These are phyloP conservation scores for Parthenolecanium corni DNA, from an alignment of 2,888 invertebrate genomes.

Conservation along the genomic window DNA sequence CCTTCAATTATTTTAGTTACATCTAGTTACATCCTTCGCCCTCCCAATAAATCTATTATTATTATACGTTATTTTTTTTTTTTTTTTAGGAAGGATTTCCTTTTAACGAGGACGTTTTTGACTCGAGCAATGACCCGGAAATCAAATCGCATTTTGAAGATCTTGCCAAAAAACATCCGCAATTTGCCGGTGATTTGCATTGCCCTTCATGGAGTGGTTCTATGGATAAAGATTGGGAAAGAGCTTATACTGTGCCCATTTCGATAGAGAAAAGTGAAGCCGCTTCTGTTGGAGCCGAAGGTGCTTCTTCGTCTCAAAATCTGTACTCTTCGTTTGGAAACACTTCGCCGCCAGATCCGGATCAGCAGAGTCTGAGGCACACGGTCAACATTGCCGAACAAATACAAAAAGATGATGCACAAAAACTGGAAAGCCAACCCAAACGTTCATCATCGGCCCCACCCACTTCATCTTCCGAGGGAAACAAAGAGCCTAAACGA, in stretches of 20 bases:
- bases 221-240: constrained; percentile 3
- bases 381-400: constrained; percentile 53
- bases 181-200: constrained; percentile 57
- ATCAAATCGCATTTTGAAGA: constrained; percentile 50
- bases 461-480: constrained; percentile 40
- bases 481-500: constrained; percentile 36
- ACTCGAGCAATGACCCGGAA: constrained; percentile 36
- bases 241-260: constrained; percentile 20
- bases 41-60: no score
- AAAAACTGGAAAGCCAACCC: constrained; percentile 13
- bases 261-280: constrained; percentile 7
- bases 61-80: no score
- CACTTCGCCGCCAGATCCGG: constrained; percentile 33
- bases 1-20: no score
- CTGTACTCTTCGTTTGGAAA: constrained; percentile 32
- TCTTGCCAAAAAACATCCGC: constrained; percentile 59
- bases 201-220: constrained; percentile 37
- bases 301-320: constrained; percentile 4
- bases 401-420: constrained; percentile 43
- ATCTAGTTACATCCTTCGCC: no score
- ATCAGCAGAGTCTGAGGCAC: constrained; percentile 52
- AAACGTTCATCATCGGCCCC: constrained; percentile 69
- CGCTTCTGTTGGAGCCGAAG: neutral
- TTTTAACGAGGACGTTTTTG: constrained; percentile 47
- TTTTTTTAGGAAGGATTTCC: constrained; percentile 47